Percentiles rank a stretch among this genome's conserved stretches.
phyloP scores from a whole-genome alignment of 2,888 invertebrate genomes.

The Caenorhabditis sp. region DNA sequence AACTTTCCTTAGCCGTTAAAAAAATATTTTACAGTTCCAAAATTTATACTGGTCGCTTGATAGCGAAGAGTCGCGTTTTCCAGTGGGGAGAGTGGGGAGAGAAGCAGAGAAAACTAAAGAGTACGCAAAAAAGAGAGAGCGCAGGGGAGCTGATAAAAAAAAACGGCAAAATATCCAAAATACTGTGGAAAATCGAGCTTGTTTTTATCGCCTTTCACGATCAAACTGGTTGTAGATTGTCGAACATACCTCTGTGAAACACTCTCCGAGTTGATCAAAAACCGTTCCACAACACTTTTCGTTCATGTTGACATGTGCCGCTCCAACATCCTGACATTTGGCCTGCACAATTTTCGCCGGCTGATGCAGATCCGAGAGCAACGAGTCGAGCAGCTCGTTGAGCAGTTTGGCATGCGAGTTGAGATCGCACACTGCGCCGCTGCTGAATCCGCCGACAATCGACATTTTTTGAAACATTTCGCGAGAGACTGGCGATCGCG shows the following conservation, averaged over 20 bases:
- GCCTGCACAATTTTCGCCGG: slow-evolving; percentile 61
- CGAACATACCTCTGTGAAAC: slow-evolving; percentile 57
- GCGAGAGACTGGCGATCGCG: slow-evolving; percentile 46
- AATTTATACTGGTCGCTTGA: too few relatives aligned
- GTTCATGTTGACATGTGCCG: slow-evolving; percentile 59
- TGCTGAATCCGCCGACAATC: slow-evolving; percentile 65
- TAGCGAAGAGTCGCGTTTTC: too few relatives aligned
- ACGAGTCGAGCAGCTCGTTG: slow-evolving; percentile 60
- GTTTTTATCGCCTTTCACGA: too few relatives aligned
- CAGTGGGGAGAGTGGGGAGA: too few relatives aligned
- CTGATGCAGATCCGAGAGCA: slow-evolving; percentile 60
- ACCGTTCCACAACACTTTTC: slow-evolving; percentile 55
- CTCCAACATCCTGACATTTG: slow-evolving; percentile 63
- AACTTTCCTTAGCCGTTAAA: too few relatives aligned
- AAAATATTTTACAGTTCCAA: too few relatives aligned
- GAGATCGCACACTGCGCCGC: slow-evolving; percentile 55
- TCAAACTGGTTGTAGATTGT: too few relatives aligned
- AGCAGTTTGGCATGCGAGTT: slow-evolving; percentile 59
- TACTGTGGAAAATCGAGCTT: too few relatives aligned
- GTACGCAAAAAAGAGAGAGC: too few relatives aligned
- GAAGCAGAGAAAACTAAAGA: too few relatives aligned
- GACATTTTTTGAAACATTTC: slow-evolving; percentile 70
- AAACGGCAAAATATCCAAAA: too few relatives aligned
- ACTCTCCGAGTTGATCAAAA: slow-evolving; percentile 68
- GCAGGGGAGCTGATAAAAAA: too few relatives aligned